Evolutionary conservation across 2,113 vertebrate genomes (phyloP), one percentile per base, ranked within the genome.

Genomic region (Petromus typicus): DNA sequence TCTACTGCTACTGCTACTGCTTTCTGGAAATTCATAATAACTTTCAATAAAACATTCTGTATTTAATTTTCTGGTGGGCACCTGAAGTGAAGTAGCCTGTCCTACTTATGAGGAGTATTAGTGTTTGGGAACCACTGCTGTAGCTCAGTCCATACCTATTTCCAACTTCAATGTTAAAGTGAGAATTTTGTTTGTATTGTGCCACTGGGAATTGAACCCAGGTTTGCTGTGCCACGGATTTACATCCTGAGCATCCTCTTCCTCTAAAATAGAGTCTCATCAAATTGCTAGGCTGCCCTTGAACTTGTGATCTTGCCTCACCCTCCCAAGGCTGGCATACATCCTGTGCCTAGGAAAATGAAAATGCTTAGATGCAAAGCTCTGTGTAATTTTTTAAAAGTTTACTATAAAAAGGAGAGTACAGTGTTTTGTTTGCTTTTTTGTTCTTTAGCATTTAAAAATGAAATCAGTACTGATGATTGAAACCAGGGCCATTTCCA

Each of bases 21-120:
- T 85, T 20, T 84, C 40, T 86, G 86, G 51, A 63, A 63, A 64
- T 59, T 80, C 48, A 73, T 79, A 83, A 57, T 40, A 37, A n/a
- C 51, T 79, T 90, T 84, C 20, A 71, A 75, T 43, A 57, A 78
- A 40, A 9, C 13, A 0, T 9, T 32, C 32, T 75, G 32, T 30
- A 30, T 85, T 87, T 93, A 30, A 88, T 93, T 90, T 85, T 93
- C 88, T 85, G 88, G 25, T 8, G 30, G 22, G 14, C 9, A 18
- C 51, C 40, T 25, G 43, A 76, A 69, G 93, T 67, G 82, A n/a
- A 86, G 48, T 48, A 57, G 14, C 27, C 32, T 89, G 16, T 34
- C 5, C 8, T 37, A 32, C 54, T 71, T 73, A 32, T 37, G 40
- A 75, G 9, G 57, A 51, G 27, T 81, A 13, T 27, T 67, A 20